These are phyloP conservation scores for Nansenia antarctica DNA, from an alignment of 2,113 vertebrate genomes.

Conservation along the genomic window DNA sequence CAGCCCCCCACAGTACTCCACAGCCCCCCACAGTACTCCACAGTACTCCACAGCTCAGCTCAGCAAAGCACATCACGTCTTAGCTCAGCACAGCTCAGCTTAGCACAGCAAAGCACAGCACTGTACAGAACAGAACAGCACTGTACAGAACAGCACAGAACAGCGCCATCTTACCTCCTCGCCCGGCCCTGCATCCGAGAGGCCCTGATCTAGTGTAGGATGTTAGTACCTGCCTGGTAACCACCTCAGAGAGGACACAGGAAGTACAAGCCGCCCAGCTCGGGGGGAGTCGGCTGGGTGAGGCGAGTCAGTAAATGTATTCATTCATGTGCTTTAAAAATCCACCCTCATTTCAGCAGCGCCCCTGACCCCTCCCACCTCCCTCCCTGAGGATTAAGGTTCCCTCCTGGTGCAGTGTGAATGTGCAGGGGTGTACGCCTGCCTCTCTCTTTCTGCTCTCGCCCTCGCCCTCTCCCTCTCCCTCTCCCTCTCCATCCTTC, in stretches of 20 bases:
- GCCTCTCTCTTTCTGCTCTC: not conserved
- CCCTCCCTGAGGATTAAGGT: not conserved
- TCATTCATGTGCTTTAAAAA: conserved; percentile 13
- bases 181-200: not conserved
- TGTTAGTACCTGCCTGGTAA: not conserved
- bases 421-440: not conserved
- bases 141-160: not conserved
- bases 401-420: conserved; percentile 13
- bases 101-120: too few relatives aligned
- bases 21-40: too few relatives aligned
- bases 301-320: not conserved
- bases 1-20: too few relatives aligned
- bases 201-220: not conserved
- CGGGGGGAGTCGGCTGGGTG: not conserved
- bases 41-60: too few relatives aligned
- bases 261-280: not conserved
- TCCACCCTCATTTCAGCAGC: not conserved
- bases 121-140: too few relatives aligned
- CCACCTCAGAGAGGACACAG: conserved; percentile 15
- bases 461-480: not conserved
- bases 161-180: conserved; percentile 8
- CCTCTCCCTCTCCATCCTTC: not conserved
- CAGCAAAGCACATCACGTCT: too few relatives aligned
- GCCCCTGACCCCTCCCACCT: conserved; percentile 1
- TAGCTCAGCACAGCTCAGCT: too few relatives aligned